Base-by-base conservation (phyloP, 2,113 vertebrate genomes). In the Arenaria interpres region DNA sequence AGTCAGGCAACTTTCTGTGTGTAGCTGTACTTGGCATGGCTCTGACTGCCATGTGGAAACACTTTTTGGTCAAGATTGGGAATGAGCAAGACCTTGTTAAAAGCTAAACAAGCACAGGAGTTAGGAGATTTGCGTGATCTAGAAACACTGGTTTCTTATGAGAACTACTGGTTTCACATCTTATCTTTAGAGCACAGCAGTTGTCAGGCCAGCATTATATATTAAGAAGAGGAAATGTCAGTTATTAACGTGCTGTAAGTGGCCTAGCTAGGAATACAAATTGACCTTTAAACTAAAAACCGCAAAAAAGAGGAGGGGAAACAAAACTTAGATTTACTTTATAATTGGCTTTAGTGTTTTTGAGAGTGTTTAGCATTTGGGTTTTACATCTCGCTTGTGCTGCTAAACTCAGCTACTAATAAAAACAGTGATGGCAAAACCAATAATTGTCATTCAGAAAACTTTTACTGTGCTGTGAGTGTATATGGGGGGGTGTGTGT, bases 171-270 rank as follows among this genome's bases (percentile, higher is more conserved):
- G 84, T 94, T 88, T 97, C 82, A 66, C 35, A n/a, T 94, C 91
- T 98, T 96, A 96, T 88, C 96, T 98, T 59, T 20, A 66, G 80
- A 54, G 88, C 23, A 8, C 95, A 97, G 97, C 60, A 85, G 50
- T 71, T 77, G 84, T 92, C 91, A 93, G 45, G 73, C 48, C 96
- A 91, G 88, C 74, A 46, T 91, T 97, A 88, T 88, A 64, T 87
- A 88, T 97, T 89, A 96, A 53, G 59, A 96, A 93, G 88, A 97
- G 92, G 96, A 98, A 98, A 96, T 97, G 96, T 95, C 97, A 92
- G 96, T 96, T 97, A 96, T 96, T 97, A 97, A 93, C 35, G 73
- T 96, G 88, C 88, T 84, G 32, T 94, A 96, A 97, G 88, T 95
- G 96, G 81, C 76, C 85, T 93, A 88, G 85, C 89, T 94, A 77